Conservation (phyloP, 2,113 vertebrate species). For the Rhagologus leucostigma region DNA sequence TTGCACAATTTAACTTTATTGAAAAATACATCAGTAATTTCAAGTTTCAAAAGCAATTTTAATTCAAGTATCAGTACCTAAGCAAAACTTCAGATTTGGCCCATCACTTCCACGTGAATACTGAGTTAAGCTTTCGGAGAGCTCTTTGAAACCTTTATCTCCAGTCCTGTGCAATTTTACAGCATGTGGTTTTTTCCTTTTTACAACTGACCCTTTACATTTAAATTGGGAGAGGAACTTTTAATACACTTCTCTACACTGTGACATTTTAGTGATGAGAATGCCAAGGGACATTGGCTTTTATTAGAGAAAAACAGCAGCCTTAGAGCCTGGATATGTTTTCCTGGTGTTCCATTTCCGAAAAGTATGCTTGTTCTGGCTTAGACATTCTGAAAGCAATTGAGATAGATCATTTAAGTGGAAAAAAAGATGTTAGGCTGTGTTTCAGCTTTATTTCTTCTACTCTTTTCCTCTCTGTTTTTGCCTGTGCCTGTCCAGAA, state of each 20-base stretch:
- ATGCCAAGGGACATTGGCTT: not conserved
- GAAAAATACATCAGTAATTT: not conserved
- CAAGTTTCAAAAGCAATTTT: not conserved
- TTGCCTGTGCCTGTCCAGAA: not conserved
- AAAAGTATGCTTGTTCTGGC: not conserved
- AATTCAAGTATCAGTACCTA: not conserved
- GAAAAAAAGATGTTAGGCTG: not conserved
- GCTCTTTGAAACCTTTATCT: not conserved
- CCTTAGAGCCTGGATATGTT: not conserved
- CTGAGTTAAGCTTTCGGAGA: not conserved
- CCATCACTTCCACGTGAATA: not conserved
- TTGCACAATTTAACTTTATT: not conserved
- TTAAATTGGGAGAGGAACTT: not conserved
- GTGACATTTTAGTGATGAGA: not conserved
- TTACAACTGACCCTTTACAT: not conserved
- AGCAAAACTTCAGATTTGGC: not conserved
- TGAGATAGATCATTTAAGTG: not conserved
- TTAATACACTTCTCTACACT: not conserved
- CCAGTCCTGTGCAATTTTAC: not conserved
- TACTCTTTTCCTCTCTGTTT: not conserved
- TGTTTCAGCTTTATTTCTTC: not conserved
- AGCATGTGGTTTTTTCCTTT: not conserved
- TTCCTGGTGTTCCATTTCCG: not conserved
- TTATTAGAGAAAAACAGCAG: not conserved
- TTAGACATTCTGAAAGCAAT: not conserved